Evolutionary conservation across 2,797 vertebrate species (phyloP), one percentile per base, ranked within the genome.

Genomic region (Spheniscus humboldti): DNA sequence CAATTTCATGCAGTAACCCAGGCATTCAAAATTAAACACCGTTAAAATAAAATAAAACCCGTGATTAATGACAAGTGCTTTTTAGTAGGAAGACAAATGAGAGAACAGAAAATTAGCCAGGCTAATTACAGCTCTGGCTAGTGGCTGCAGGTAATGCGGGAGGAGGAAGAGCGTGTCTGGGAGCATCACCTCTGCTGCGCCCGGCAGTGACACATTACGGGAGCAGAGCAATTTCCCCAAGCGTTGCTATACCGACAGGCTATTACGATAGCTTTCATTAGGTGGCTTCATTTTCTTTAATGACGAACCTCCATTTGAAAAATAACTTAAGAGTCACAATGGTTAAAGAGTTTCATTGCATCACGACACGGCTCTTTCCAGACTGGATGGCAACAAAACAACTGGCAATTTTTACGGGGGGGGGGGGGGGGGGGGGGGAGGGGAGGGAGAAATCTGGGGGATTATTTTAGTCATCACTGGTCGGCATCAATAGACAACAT

Each of bases 31-130:
- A 94, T 60, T 18, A 90, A 97, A 80, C 13, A 13, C 55, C 76
- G 69, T 78, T 91, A 81, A 85, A 95, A 92, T 39, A 92, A 95
- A 94, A 94, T 45, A 86, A 95, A 88, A 3, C 62, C 79, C 1
- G 3, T 79, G 89, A 94, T 94, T 96, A 96, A 96, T 64, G 75
- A 48, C 69, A 94, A 96, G 82, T 60, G 89, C 69, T 84, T 96
- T 95, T 86, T 37, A 94, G 87, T 18, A 88, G 69, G 79, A 96
- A 93, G 91, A 86, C 79, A 96, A 97, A 96, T 4, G 62, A 96
- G 82, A 76, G 83, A 91, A 84, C 15, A 60, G 92, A 92, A 89
- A 91, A 95, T 76, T 83, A 96, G 82, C 35, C 68, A 11, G 76
- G 79, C 85, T 97, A 96, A 97, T 96, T 97, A 81, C 87, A 93